Percentiles rank a stretch among this genome's conserved stretches.
These are phyloP conservation scores for Podarcis raffonei DNA, from an alignment of 2,113 vertebrate species.

Conservation along the genomic window DNA sequence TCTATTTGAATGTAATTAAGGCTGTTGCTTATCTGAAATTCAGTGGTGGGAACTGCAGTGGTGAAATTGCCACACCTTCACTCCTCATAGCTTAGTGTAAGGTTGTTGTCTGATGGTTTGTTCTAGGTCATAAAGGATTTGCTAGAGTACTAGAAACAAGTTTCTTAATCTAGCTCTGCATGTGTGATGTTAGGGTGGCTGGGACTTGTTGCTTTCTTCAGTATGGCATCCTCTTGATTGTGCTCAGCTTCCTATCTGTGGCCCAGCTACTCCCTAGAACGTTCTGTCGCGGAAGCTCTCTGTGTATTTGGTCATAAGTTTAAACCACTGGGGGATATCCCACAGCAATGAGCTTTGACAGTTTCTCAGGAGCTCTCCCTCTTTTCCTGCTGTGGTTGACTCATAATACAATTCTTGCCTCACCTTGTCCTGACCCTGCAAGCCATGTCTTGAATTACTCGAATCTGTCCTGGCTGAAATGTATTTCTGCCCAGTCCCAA, in stretches of 20 bases:
- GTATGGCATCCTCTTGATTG: neutral
- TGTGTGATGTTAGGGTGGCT: neutral
- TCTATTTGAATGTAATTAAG: neutral
- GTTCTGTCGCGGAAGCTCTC: neutral
- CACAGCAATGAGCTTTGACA: neutral
- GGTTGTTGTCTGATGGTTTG: neutral
- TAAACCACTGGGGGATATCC: neutral
- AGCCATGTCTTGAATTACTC: neutral
- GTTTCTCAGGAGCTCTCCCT: neutral
- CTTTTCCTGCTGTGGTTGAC: neutral
- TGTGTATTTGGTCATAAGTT: neutral
- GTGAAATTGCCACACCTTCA: neutral
- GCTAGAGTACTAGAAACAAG: neutral
- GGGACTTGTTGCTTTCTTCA: neutral
- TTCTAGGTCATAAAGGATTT: constrained; percentile 4
- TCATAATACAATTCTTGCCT: constrained; percentile 1
- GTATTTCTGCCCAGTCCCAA: neutral
- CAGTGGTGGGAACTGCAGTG: neutral
- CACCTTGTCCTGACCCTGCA: neutral
- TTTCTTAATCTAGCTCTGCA: neutral
- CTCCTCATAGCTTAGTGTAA: neutral
- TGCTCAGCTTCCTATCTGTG: neutral
- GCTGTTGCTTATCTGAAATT: neutral
- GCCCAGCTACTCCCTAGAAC: neutral
- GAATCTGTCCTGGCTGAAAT: neutral